Evolutionary conservation across 2,797 vertebrate species (phyloP).

Genomic region (Columba guinea): DNA sequence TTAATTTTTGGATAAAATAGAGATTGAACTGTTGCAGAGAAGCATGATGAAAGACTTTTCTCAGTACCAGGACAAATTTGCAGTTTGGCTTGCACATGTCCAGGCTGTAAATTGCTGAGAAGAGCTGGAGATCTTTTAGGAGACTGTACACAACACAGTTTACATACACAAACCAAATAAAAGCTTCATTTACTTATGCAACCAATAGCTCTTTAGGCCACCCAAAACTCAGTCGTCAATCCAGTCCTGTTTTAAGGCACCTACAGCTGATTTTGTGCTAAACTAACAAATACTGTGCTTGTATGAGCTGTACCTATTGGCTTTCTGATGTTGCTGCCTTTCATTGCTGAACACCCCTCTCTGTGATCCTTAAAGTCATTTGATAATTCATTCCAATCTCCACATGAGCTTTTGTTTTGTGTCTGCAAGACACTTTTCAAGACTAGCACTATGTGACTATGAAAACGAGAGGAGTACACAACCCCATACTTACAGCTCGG

Average conservation of each 20-base stretch:
- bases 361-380: not conserved
- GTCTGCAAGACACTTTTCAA: not conserved
- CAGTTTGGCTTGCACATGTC: not conserved
- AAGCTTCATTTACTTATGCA: not conserved
- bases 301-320: not conserved
- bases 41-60: not conserved
- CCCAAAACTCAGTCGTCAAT: not conserved
- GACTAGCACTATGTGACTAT: not conserved
- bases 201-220: not conserved
- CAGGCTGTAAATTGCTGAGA: not conserved
- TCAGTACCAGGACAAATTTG: not conserved
- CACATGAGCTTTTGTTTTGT: not conserved
- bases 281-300: not conserved
- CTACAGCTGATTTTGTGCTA: not conserved
- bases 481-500: not conserved
- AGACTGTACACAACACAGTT: not conserved
- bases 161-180: not conserved
- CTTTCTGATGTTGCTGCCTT: not conserved
- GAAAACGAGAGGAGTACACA: not conserved
- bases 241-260: not conserved
- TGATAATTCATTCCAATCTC: not conserved
- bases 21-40: not conserved
- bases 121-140: not conserved
- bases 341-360: not conserved
- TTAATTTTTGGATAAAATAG: not conserved